These are phyloP conservation scores for Macropodus opercularis DNA, from an alignment of 2,797 vertebrate species.

Conservation along the genomic window DNA sequence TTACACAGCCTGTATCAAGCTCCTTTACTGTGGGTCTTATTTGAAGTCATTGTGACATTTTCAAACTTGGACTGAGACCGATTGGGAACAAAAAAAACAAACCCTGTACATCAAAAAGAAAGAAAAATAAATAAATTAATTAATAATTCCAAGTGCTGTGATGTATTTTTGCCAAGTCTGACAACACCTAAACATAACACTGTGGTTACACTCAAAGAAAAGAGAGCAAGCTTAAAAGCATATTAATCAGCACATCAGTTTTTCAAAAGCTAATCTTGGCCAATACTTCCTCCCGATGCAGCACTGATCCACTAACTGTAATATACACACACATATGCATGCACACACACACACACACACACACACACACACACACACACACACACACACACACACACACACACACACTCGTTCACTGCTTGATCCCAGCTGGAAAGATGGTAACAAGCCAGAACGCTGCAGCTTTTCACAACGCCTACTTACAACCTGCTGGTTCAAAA, in stretches of 20 bases:
- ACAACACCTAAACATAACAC: constrained; percentile 5
- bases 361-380: background rate
- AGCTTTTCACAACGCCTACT: constrained; percentile 69
- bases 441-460: constrained; percentile 63
- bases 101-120: too few relatives aligned
- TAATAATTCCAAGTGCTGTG: constrained; percentile 2
- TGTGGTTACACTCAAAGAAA: constrained; percentile 7
- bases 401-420: constrained; percentile 36
- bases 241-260: constrained; percentile 3
- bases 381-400: constrained; percentile 1
- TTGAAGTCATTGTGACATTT: background rate
- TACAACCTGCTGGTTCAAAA: constrained; percentile 66
- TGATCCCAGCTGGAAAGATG: constrained; percentile 61
- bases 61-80: background rate
- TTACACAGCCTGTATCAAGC: too few relatives aligned
- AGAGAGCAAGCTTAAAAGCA: background rate
- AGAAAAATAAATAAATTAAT: too few relatives aligned
- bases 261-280: constrained; percentile 19
- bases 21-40: background rate
- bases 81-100: constrained; percentile 1
- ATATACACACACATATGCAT: constrained; percentile 6
- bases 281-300: constrained; percentile 17
- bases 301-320: constrained; percentile 24
- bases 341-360: constrained; percentile 5
- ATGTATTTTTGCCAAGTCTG: constrained; percentile 2